Evolutionary conservation across 2,888 invertebrate genomes (phyloP), one percentile per base, ranked within the genome.

Genomic region (Brassicogethes aeneus): DNA sequence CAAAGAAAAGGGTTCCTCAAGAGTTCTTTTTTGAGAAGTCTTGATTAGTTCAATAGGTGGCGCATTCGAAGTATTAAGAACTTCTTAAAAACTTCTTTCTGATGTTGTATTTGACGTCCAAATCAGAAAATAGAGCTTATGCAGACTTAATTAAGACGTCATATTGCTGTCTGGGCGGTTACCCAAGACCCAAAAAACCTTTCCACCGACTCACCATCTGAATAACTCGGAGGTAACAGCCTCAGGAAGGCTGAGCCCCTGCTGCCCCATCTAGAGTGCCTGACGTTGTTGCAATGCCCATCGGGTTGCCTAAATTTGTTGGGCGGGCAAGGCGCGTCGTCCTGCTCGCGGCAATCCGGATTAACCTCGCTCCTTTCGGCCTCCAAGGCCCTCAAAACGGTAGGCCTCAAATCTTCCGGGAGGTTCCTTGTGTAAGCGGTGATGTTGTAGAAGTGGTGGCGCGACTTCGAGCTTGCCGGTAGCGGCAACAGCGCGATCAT

Each of bases 261-360:
- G 39, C 82, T 76, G 1, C 91, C 92, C 87, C 90, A 89, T 16
- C 80, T 79, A 1, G 88, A 77, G 63, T 88, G 85, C 31, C 87
- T 73, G 2, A 92, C 82, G 61, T 93, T 93, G 68, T 93, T 93
- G 69, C 93, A 93, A 57, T 84, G 82, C 0, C 89, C 91, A 34
- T 83, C 84, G 1, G 83, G 77, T 43, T 82, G 80, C 39, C 92
- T 75, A 69, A 82, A 91, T 65, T 86, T 88, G 70, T 82, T 85
- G 2, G 87, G 87, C 7, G 86, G 86, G 58, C 89, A 89, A 10
- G 79, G 76, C 52, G 78, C 66, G 42, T 70, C 62, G 59, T 74
- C 71, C 52, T 69, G 59, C 43, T 68, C 66, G 60, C 46, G 67
- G 64, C 62, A 62, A 3, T 32, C 32, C 14, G 7, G 3, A 32